phyloP scores from a whole-genome alignment of 2,113 vertebrate species.

The Stigmatopora nigra region DNA sequence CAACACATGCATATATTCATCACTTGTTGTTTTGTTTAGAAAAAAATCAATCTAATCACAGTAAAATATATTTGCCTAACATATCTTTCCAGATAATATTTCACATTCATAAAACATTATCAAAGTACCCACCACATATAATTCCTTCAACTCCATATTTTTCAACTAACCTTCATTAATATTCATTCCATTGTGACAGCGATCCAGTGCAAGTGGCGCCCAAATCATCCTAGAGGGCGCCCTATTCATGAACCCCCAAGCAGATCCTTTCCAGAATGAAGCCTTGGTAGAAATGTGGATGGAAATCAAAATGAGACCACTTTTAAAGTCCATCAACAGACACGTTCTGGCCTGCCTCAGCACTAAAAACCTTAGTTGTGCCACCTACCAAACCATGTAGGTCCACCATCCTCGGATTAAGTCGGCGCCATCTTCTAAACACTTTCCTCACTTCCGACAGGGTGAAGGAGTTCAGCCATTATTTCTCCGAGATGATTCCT shows the following conservation, averaged over 20 bases:
- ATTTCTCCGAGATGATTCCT: constrained; percentile 62
- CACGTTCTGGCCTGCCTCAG: constrained; percentile 68
- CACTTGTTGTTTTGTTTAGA: too few relatives aligned
- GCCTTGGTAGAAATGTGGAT: constrained; percentile 65
- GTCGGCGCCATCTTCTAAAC: neutral
- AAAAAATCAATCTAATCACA: neutral
- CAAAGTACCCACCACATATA: neutral
- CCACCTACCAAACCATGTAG: constrained; percentile 67
- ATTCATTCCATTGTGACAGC: constrained; percentile 28
- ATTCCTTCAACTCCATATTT: neutral
- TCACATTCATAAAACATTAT: neutral
- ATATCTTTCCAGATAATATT: neutral
- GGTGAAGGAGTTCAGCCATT: constrained; percentile 50
- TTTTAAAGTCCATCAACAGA: constrained; percentile 59
- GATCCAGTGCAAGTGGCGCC: constrained; percentile 39
- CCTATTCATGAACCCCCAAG: constrained; percentile 15
- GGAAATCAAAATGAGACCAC: constrained; percentile 60
- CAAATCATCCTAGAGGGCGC: constrained; percentile 48
- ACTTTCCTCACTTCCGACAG: constrained; percentile 23
- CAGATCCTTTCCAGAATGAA: constrained; percentile 50
- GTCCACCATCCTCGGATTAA: neutral
- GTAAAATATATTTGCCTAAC: neutral
- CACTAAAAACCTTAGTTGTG: constrained; percentile 69
- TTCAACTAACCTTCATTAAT: neutral
- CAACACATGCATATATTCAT: too few relatives aligned